Conservation (phyloP, 2,797 vertebrate species). For the Gymnodraco acuticeps region DNA sequence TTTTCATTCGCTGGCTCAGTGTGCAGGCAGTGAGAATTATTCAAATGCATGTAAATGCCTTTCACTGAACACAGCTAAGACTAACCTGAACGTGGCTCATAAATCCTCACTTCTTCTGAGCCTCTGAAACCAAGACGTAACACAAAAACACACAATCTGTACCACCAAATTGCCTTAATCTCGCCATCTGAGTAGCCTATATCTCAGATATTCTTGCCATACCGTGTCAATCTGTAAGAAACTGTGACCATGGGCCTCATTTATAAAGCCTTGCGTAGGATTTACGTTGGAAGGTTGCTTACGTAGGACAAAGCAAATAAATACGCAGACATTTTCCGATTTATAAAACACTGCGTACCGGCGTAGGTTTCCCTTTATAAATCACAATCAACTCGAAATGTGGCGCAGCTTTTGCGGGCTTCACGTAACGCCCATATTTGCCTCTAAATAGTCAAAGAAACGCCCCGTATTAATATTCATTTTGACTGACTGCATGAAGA, state of each 20-base stretch:
- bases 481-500: too few relatives aligned
- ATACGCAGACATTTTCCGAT: too few relatives aligned
- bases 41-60: conserved; percentile 67
- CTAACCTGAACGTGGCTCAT: conserved; percentile 29
- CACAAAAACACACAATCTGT: neutral
- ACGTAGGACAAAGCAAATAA: too few relatives aligned
- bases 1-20: conserved; percentile 38
- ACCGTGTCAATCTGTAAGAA: neutral
- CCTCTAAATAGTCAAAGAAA: too few relatives aligned
- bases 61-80: conserved; percentile 40
- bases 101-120: conserved; percentile 23
- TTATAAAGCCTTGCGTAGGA: too few relatives aligned
- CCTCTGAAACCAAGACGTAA: conserved; percentile 26
- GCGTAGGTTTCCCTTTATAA: too few relatives aligned
- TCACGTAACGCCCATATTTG: too few relatives aligned
- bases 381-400: too few relatives aligned
- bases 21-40: conserved; percentile 55
- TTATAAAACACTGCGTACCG: too few relatives aligned
- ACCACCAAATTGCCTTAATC: conserved; percentile 1
- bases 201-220: conserved; percentile 4
- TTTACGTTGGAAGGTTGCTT: too few relatives aligned
- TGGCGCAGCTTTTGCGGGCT: too few relatives aligned
- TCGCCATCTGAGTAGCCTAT: neutral
- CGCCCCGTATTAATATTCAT: too few relatives aligned
- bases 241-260: neutral